These are phyloP conservation scores for Aphelenchoides fujianensis DNA, from an alignment of 1,140 invertebrate species.

Conservation along the genomic window DNA sequence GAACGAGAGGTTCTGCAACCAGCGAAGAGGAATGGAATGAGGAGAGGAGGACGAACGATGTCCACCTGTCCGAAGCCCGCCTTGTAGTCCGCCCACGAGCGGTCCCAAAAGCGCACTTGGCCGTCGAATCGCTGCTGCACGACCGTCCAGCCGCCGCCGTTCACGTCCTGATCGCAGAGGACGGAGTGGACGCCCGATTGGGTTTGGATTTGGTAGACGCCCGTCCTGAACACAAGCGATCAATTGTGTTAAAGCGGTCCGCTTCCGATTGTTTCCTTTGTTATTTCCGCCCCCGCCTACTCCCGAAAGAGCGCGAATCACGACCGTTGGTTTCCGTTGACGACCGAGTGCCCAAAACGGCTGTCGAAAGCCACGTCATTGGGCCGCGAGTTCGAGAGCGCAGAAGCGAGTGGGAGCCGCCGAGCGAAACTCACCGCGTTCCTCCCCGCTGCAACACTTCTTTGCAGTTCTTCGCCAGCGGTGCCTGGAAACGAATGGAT, in stretches of 20 bases:
- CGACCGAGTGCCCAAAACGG: no score
- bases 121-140: constrained; percentile 30
- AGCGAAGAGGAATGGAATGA: no score
- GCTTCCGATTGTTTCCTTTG: no score
- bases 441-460: not conserved
- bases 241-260: not conserved
- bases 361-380: no score
- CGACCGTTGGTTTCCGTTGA: no score
- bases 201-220: not conserved
- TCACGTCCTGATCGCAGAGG: constrained; percentile 25
- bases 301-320: no score
- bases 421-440: not conserved
- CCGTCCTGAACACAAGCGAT: not conserved
- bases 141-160: constrained; percentile 30
- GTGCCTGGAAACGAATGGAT: not conserved
- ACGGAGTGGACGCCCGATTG: constrained; percentile 1
- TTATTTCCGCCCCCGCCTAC: no score
- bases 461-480: not conserved
- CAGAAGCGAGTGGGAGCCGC: no score
- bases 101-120: constrained; percentile 27
- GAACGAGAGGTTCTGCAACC: constrained; percentile 11
- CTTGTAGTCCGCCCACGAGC: constrained; percentile 26
- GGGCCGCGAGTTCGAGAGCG: no score
- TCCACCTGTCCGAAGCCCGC: constrained; percentile 27
- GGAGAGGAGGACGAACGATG: no score